A percentile compares a stretch with the other conserved stretches of the same genome.
Conservation (phyloP, 2,797 vertebrate genomes). For the Enteromius unitaeniatus region DNA sequence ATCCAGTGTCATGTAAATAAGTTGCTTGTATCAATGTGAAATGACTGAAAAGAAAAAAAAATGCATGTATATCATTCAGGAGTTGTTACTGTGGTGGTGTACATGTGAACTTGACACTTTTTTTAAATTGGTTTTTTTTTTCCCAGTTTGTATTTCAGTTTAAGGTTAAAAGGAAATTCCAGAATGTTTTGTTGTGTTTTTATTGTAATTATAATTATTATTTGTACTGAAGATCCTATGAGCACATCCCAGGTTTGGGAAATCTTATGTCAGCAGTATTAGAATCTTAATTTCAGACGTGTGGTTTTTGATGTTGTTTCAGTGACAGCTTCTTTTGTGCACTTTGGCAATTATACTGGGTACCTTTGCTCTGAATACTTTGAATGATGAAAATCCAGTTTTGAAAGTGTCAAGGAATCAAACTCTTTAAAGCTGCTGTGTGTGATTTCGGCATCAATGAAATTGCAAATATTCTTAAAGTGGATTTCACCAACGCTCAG, state of each 20-base stretch:
- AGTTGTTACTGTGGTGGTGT: conserved; percentile 69
- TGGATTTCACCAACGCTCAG: background rate
- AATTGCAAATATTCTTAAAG: background rate
- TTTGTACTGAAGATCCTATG: conserved; percentile 21
- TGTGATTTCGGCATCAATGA: background rate
- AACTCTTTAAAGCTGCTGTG: conserved; percentile 46
- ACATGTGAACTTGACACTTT: conserved; percentile 67
- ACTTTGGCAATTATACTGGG: conserved; percentile 14
- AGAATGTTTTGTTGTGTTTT: conserved; percentile 48
- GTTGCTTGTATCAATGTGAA: conserved; percentile 59
- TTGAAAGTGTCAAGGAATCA: conserved; percentile 31
- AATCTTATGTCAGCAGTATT: conserved; percentile 63
- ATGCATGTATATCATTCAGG: conserved; percentile 52
- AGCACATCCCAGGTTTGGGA: conserved; percentile 53
- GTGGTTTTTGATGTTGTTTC: conserved; percentile 44
- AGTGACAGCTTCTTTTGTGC: conserved; percentile 28
- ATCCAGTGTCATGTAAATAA: conserved; percentile 67
- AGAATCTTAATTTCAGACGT: conserved; percentile 53
- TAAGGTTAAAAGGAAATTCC: conserved; percentile 55
- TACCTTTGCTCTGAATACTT: conserved; percentile 9
- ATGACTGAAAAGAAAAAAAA: conserved; percentile 50
- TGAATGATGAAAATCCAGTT: conserved; percentile 10
- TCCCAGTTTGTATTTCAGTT: conserved; percentile 61
- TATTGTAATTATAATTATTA: conserved; percentile 48
- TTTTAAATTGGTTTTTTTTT: conserved; percentile 38